A percentile compares a stretch with the other conserved stretches of the same genome.
phyloP scores from a whole-genome alignment of 2,113 vertebrate species.

The Hippocampus zosterae region DNA sequence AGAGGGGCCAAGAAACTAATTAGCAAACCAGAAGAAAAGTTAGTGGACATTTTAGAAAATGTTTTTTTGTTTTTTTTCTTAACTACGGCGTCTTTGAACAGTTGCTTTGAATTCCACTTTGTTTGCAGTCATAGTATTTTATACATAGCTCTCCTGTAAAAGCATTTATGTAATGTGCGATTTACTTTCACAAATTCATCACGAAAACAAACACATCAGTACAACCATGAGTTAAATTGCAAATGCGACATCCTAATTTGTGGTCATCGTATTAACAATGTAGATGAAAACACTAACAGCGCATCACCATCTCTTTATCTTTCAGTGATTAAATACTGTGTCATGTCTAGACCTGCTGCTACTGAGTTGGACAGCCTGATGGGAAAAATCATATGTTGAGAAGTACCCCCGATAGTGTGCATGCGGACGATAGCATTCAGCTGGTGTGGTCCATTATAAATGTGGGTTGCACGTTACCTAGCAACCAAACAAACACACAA shows the following conservation, averaged over 20 bases:
- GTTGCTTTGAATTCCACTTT: no score
- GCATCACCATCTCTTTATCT: background rate
- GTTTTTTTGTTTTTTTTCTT: fast-evolving
- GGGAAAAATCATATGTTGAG: conserved; percentile 7
- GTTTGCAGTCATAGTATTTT: no score
- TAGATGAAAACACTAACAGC: no score
- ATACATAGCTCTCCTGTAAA: no score
- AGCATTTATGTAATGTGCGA: no score
- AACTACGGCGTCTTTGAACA: no score
- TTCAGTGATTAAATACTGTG: background rate
- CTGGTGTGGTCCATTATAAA: conserved; percentile 37
- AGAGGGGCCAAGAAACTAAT: no score
- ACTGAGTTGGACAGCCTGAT: background rate
- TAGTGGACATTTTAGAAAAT: no score
- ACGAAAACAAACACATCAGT: background rate
- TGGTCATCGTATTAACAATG: background rate
- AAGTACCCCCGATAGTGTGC: conserved; percentile 2
- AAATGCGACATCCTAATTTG: background rate
- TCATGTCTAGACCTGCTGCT: background rate
- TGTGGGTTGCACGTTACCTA: conserved; percentile 30
- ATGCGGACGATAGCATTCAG: conserved; percentile 14
- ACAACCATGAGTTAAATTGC: background rate
- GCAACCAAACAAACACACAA: conserved; percentile 56
- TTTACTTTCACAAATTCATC: no score
- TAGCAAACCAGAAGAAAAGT: no score